Evolutionary conservation across 2,113 vertebrate species (phyloP).

Genomic region (Asarcornis scutulata): DNA sequence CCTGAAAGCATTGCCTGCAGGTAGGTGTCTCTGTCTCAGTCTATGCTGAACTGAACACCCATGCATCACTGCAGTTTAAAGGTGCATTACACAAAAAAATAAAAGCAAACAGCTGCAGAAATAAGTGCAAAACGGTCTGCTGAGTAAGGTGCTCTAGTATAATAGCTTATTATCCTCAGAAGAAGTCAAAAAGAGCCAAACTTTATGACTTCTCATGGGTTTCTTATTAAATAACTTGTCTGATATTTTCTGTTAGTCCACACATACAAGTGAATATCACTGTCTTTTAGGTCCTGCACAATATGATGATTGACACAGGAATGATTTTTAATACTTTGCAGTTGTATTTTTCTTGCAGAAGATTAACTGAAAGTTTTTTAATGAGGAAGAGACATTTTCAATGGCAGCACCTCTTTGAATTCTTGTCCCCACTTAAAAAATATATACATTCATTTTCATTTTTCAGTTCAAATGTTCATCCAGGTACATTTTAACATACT

Average conservation of each 20-base stretch:
- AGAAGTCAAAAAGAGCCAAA: not conserved
- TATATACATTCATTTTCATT: not conserved
- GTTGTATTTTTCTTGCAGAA: not conserved
- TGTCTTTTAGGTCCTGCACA: not conserved
- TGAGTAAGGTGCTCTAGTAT: not conserved
- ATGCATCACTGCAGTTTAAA: not conserved
- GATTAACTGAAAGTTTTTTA: not conserved
- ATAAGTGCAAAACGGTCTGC: not conserved
- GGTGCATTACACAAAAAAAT: not conserved
- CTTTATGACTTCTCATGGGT: not conserved
- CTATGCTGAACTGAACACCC: not conserved
- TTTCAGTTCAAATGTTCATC: not conserved
- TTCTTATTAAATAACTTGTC: not conserved
- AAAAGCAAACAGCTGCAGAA: not conserved
- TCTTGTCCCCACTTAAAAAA: not conserved
- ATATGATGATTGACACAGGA: not conserved
- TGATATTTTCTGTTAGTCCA: not conserved
- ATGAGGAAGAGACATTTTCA: not conserved
- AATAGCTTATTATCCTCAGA: not conserved
- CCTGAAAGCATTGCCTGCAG: not conserved
- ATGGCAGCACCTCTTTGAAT: not conserved
- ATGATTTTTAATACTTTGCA: not conserved
- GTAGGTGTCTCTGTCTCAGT: not conserved
- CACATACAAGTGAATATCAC: not conserved
- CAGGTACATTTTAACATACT: not conserved